Conservation (phyloP, 2,888 invertebrate genomes). For the Macrophya annulata region DNA sequence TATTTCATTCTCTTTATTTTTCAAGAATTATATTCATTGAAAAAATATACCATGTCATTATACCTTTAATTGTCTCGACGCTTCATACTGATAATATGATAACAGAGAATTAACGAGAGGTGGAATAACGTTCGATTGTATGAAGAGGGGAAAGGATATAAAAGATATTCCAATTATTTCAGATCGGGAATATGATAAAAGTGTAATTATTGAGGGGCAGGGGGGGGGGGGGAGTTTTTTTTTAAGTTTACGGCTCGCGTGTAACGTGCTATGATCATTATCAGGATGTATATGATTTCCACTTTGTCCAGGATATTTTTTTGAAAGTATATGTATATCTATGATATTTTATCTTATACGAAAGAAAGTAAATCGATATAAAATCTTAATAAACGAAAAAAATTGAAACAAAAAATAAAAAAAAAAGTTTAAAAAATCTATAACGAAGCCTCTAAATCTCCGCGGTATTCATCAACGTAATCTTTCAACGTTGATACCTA, state of each 20-base stretch:
- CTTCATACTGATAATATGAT: background rate
- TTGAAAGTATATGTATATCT: background rate
- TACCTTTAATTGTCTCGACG: background rate
- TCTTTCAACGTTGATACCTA: background rate
- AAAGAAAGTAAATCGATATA: conserved; percentile 36
- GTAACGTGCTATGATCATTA: background rate
- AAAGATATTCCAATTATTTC: background rate
- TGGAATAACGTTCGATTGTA: conserved; percentile 2
- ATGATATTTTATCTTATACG: conserved; percentile 42
- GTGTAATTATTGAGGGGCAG: background rate
- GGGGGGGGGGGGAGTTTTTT: no score
- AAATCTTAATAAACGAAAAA: background rate
- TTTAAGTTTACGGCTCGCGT: background rate
- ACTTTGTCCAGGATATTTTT: conserved; percentile 31
- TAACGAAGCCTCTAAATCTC: background rate
- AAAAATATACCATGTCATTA: background rate
- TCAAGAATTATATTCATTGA: background rate
- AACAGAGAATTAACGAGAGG: conserved; percentile 11
- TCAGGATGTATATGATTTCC: conserved; percentile 13
- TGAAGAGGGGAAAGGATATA: background rate
- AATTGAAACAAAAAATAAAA: background rate
- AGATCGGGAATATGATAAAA: background rate
- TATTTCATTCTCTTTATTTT: background rate
- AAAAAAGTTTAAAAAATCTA: background rate
- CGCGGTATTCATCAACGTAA: background rate